Evolutionary conservation across 2,797 vertebrate species (phyloP).

Genomic region (Falco naumanni): DNA sequence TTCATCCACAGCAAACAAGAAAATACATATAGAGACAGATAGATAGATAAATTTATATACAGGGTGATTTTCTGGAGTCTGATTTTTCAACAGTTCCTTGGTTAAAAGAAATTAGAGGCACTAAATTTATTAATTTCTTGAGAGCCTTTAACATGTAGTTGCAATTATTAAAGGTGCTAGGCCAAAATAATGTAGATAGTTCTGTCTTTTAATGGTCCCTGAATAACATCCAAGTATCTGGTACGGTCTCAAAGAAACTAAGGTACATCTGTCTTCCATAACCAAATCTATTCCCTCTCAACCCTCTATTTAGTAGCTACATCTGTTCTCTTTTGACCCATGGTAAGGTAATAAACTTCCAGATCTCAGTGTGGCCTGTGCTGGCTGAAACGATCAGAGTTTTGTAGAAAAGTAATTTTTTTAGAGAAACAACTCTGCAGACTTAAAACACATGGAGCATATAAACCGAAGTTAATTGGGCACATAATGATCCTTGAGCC

Average conservation of each 20-base stretch:
- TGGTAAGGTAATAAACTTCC: constrained; percentile 6
- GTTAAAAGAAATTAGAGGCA: neutral
- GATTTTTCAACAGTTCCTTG: neutral
- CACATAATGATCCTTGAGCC: constrained; percentile 45
- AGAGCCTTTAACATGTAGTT: neutral
- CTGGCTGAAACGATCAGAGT: neutral
- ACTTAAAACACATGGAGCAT: constrained; percentile 29
- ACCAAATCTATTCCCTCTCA: neutral
- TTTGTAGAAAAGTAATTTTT: constrained; percentile 29
- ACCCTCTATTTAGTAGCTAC: neutral
- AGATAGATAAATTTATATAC: neutral
- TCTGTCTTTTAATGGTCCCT: constrained; percentile 23
- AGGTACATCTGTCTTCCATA: neutral
- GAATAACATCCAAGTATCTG: neutral
- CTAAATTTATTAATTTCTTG: constrained; percentile 22
- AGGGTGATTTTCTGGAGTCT: neutral
- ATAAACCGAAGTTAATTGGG: constrained; percentile 59
- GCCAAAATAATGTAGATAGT: constrained; percentile 29
- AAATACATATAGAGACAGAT: neutral
- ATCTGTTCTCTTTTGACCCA: constrained; percentile 49
- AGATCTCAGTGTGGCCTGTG: neutral
- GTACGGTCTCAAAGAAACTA: neutral
- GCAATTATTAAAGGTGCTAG: constrained; percentile 29
- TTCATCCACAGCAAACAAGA: neutral
- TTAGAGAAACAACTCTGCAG: neutral